These are phyloP conservation scores for Anneissia japonica DNA, from an alignment of 35 echinoderm and acorn worm species.

Conservation along the genomic window DNA sequence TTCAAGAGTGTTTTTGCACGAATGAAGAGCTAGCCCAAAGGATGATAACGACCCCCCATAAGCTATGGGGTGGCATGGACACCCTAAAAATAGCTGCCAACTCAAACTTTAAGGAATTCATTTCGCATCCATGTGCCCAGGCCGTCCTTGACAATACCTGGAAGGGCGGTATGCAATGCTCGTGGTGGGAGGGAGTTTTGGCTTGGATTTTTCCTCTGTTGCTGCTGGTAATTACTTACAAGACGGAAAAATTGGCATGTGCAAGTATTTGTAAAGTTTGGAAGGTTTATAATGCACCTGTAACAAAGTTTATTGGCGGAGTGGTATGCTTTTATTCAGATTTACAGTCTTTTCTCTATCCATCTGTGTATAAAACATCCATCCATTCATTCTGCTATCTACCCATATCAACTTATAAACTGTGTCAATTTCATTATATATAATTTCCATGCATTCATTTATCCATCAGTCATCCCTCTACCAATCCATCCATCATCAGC, in stretches of 20 bases:
- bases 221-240: not conserved
- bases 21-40: conserved; percentile 59
- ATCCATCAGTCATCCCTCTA: no score
- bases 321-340: conserved; percentile 7
- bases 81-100: conserved; percentile 61
- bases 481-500: no score
- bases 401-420: no score
- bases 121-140: conserved; percentile 67
- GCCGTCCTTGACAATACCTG: conserved; percentile 44
- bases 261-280: not conserved
- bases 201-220: not conserved
- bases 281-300: conserved; percentile 51
- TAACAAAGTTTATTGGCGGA: conserved; percentile 53
- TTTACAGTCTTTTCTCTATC: no score
- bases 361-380: not conserved
- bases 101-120: conserved; percentile 50
- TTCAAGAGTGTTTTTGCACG: conserved; percentile 58
- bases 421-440: no score
- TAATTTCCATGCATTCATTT: no score
- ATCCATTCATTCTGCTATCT: no score
- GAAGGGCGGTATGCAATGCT: conserved; percentile 33
- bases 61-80: conserved; percentile 54
- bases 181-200: not conserved
- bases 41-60: conserved; percentile 44
- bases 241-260: not conserved